Conservation (phyloP, 2,888 invertebrate species). For the Bedellia somnulentella region DNA sequence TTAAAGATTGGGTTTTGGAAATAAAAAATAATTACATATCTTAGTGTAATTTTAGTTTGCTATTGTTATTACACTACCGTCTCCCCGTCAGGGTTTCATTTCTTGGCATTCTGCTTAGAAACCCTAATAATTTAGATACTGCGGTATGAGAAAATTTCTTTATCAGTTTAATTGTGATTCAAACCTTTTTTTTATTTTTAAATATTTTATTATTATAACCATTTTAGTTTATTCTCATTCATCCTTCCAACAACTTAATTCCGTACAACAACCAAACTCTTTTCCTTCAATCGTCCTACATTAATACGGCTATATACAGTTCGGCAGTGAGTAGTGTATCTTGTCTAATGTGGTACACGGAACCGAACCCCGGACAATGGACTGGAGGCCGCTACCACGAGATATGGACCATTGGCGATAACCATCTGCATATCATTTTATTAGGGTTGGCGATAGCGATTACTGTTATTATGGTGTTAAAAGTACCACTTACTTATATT, state of each 20-base stretch:
- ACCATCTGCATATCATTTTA: constrained; percentile 4
- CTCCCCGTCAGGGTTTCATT: too few species aligned
- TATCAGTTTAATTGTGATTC: too few species aligned
- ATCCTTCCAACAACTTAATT: not conserved
- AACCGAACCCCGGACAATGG: constrained; percentile 4
- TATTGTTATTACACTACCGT: too few species aligned
- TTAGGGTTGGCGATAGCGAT: constrained; percentile 1
- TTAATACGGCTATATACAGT: not conserved
- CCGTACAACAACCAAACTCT: not conserved
- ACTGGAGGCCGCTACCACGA: not conserved
- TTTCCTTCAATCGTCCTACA: not conserved
- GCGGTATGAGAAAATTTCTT: too few species aligned
- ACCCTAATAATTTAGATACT: too few species aligned
- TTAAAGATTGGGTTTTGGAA: too few species aligned
- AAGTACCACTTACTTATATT: too few species aligned
- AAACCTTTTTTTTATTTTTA: constrained; percentile 1
- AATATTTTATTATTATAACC: not conserved
- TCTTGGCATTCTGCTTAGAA: too few species aligned
- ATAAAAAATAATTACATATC: too few species aligned
- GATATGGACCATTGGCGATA: constrained; percentile 4
- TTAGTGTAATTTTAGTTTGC: too few species aligned
- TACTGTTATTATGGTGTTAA: too few species aligned
- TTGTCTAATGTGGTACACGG: not conserved
- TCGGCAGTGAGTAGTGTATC: constrained; percentile 1
- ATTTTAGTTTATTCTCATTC: not conserved